These are phyloP conservation scores for Ptychochromis oligacanthus DNA, from an alignment of 2,113 vertebrate species.

Conservation along the genomic window DNA sequence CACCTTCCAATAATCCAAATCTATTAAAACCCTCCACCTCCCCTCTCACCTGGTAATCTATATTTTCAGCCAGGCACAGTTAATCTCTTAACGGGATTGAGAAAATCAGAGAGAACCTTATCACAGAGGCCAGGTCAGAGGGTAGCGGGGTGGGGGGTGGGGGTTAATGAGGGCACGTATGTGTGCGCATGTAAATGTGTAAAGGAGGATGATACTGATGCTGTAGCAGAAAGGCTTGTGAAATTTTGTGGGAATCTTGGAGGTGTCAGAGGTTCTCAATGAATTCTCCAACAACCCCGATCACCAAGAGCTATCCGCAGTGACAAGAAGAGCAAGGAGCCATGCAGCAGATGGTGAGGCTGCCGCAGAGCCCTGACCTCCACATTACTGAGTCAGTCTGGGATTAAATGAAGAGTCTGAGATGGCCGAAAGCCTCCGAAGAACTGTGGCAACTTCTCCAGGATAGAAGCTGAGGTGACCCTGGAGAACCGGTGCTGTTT, in stretches of 20 bases:
- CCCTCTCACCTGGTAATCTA: slow-evolving; percentile 40
- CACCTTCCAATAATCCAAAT: not conserved
- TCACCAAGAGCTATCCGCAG: not conserved
- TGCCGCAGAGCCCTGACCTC: not conserved
- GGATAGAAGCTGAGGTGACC: not conserved
- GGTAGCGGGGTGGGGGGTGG: not conserved
- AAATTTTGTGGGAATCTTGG: not conserved
- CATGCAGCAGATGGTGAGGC: not conserved
- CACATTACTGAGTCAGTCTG: not conserved
- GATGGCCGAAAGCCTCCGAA: not conserved
- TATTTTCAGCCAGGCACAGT: slow-evolving; percentile 35
- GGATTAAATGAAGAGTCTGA: slow-evolving; percentile 3
- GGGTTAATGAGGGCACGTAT: slow-evolving; percentile 34
- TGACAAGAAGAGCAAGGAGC: not conserved
- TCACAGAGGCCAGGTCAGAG: slow-evolving; percentile 41
- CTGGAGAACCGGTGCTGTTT: too few relatives aligned
- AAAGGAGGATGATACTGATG: not conserved
- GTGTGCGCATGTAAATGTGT: not conserved
- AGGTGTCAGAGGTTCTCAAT: not conserved
- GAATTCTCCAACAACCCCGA: not conserved
- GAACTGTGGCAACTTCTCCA: not conserved
- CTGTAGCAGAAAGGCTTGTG: not conserved
- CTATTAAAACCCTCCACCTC: not conserved
- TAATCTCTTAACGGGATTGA: slow-evolving; percentile 72
- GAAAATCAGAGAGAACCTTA: slow-evolving; percentile 51